Evolutionary conservation across 2,888 invertebrate genomes (phyloP).

Genomic region (Odontothrips loti): DNA sequence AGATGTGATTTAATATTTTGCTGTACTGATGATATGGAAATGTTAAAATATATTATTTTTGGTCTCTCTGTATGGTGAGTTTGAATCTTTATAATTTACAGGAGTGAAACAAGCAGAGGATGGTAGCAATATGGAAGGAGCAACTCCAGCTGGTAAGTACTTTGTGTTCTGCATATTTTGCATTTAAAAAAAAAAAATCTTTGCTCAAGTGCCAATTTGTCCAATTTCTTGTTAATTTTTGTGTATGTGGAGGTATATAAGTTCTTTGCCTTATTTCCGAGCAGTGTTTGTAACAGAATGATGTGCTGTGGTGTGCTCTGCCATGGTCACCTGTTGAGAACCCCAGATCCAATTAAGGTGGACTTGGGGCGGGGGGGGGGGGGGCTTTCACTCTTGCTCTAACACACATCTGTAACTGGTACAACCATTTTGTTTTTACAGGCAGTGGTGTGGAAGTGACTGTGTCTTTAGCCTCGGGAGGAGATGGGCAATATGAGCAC

Average conservation of each 20-base stretch:
- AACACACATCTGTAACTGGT: neutral
- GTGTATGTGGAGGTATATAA: neutral
- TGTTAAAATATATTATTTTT: neutral
- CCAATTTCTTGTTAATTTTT: too few species aligned
- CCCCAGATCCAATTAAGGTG: neutral
- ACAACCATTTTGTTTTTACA: neutral
- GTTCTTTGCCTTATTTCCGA: neutral
- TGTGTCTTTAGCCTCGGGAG: neutral
- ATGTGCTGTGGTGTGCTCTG: neutral
- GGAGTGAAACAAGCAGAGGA: neutral
- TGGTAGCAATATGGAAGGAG: neutral
- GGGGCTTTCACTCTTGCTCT: neutral
- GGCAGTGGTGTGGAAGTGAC: neutral
- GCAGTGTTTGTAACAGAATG: neutral
- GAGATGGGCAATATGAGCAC: neutral
- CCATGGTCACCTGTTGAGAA: constrained; percentile 7
- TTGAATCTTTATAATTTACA: neutral
- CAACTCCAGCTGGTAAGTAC: neutral
- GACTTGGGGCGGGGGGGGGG: too few species aligned
- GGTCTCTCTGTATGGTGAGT: neutral
- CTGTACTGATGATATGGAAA: too few species aligned
- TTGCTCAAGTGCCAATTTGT: too few species aligned
- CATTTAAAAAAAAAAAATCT: too few species aligned
- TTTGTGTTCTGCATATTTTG: neutral
- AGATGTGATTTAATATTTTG: too few species aligned